Evolutionary conservation across 1,140 invertebrate genomes (phyloP), one percentile per base, ranked within the genome.

Genomic region (Hyposmocoma kahamanoa): DNA sequence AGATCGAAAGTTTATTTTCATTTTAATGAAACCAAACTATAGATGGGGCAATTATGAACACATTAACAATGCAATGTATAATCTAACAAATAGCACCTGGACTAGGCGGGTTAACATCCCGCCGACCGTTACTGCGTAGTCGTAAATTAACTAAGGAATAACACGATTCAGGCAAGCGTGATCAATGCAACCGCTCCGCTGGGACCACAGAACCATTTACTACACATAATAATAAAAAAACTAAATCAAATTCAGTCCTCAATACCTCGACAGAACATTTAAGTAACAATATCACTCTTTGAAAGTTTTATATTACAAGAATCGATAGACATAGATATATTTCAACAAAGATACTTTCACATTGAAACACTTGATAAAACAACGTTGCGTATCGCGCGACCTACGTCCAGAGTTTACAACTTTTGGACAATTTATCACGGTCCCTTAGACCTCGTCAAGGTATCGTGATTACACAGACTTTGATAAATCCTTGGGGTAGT

Each of bases 271-370:
- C 41, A 39, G 47, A 51, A 54, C 32, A 34, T n/a, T 28, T 15
- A 52, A 53, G 53, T 65, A 62, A 50, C 56, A 60, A 70, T 68
- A 75, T 72, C 72, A 75, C 64, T 73, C 66, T 72, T 60, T 56
- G 60, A 69, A 69, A n/a, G n/a, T 49, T 44, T 62, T 75, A 68
- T 62, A 61, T 68, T 76, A 76, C 70, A 76, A 66, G 61, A 66
- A 68, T 69, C 57, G 53, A 74, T 71, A 75, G 66, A 76, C 65
- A 72, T 63, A 72, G 62, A 62, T 58, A 72, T 65, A 48, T 56
- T 47, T 69, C 67, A 76, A 78, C 74, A 74, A 70, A 47, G 56
- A 71, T 67, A 72, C 50, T 67, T 55, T 74, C 64, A 73, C 69
- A 71, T 65, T 47, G 62, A 76, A 64, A 72, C 62, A 72, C 68